These are phyloP conservation scores for Pristionchus japonicus DNA, from an alignment of 2,888 invertebrate genomes.

Conservation along the genomic window DNA sequence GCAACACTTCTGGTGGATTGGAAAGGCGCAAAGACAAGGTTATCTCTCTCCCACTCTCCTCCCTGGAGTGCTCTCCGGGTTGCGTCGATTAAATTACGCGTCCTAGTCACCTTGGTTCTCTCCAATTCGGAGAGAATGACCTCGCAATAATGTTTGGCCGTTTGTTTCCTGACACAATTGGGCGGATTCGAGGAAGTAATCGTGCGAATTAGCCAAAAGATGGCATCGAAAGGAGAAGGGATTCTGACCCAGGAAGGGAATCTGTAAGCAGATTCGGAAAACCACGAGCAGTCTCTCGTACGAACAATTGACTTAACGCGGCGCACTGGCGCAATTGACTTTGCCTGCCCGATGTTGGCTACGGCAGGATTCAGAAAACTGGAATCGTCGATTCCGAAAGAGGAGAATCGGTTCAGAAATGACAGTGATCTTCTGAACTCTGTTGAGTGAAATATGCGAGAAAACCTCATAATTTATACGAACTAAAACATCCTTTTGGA, in stretches of 20 bases:
- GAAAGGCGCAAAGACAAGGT: not conserved
- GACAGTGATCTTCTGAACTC: too few relatives aligned
- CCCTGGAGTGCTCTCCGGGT: not conserved
- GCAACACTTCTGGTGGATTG: not conserved
- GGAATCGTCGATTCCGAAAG: not conserved
- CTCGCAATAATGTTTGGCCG: not conserved
- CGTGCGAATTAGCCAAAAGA: not conserved
- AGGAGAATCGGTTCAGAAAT: too few relatives aligned
- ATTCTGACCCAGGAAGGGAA: not conserved
- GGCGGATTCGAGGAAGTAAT: not conserved
- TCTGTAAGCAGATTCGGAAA: not conserved
- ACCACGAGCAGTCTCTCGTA: not conserved
- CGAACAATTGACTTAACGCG: not conserved
- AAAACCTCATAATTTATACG: too few relatives aligned
- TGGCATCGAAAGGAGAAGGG: not conserved
- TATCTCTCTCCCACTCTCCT: not conserved
- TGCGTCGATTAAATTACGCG: constrained; percentile 21
- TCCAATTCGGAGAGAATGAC: not conserved
- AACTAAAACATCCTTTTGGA: too few relatives aligned
- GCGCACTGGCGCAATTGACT: not conserved
- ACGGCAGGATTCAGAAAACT: not conserved
- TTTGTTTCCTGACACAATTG: not conserved
- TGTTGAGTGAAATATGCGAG: too few relatives aligned
- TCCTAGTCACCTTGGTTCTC: not conserved
- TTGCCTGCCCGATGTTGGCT: not conserved